Base-by-base conservation (phyloP, 1,140 invertebrate genomes). In the Lucilia cuprina region DNA sequence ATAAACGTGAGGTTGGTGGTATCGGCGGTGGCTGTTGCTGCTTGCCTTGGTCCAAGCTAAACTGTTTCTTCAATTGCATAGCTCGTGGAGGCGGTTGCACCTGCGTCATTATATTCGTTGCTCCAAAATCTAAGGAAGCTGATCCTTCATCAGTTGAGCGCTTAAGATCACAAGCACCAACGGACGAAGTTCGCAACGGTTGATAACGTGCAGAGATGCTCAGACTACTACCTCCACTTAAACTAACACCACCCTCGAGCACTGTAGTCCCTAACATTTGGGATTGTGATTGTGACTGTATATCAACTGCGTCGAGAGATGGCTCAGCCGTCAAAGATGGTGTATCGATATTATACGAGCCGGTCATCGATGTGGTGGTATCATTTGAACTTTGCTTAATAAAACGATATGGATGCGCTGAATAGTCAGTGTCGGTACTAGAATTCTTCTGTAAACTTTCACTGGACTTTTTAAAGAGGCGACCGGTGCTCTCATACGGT, bases 351-450 rank as follows among this genome's bases (percentile, higher is more conserved):
- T 91, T 91, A 41, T 90, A 91, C 70, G 90, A 91, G 74, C 90
- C 90, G 5, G 90, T 91, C 50, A 88, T 87, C 41, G 90, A 91
- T 41, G 90, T 90, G 82, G 89, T 91, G 7, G 90, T 91, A 83
- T 91, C 90, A 35, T 91, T 91, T 74, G 90, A 91, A 75, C 90
- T 91, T 87, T 91, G 90, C 83, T 91, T 91, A 65, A 91, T 91
- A 55, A 91, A 90, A 21, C 88, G 87, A 85, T 91, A 91, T 19
- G 90, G 90, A 85, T 91, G 90, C 8, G 88, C 87, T 77, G 90
- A 91, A 82, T 91, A 91, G 75, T 91, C 90, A 4, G 90, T 91
- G 30, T 91, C 90, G n/a, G 90, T 91, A 85, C 90, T 91, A 10
- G 90, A 91, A 77, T 91, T 91, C 83, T 91, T 91, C 50, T 91